phyloP scores from a whole-genome alignment of 2,888 invertebrate species.

The Cristatella mucedo region DNA sequence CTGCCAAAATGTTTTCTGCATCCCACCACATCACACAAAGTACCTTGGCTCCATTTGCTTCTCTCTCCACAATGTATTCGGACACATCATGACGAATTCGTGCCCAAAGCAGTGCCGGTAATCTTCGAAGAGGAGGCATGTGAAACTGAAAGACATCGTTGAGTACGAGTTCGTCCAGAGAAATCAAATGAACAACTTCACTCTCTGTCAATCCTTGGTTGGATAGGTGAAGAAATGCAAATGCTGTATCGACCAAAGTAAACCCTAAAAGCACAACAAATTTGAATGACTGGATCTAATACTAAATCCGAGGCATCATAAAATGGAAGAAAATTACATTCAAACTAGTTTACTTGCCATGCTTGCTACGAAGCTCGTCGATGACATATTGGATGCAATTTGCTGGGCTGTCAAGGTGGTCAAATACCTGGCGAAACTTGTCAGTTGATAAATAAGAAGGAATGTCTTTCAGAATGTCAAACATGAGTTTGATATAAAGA shows the following conservation, averaged over 20 bases:
- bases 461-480: constrained; percentile 3
- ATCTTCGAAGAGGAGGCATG: constrained; percentile 2
- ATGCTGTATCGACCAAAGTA: constrained; percentile 1
- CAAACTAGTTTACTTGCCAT: no score
- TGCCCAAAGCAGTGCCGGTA: constrained; percentile 6
- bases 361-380: constrained; percentile 1
- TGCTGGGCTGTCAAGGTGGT: neutral
- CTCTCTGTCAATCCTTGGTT: constrained; percentile 7
- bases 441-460: neutral
- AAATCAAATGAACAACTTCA: constrained; percentile 5
- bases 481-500: constrained; percentile 8
- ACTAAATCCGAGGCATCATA: no score
- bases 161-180: constrained; percentile 5
- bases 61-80: constrained; percentile 5
- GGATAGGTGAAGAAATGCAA: constrained; percentile 7
- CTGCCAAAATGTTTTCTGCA: no score
- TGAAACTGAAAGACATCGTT: constrained; percentile 9
- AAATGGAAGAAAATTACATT: no score
- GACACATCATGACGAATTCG: constrained; percentile 2
- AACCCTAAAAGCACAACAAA: neutral
- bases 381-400: constrained; percentile 7
- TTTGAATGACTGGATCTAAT: no score
- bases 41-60: constrained; percentile 7
- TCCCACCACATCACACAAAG: no score
- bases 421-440: neutral